Conservation (phyloP, 2,797 vertebrate genomes). For the Dipus sagitta region DNA sequence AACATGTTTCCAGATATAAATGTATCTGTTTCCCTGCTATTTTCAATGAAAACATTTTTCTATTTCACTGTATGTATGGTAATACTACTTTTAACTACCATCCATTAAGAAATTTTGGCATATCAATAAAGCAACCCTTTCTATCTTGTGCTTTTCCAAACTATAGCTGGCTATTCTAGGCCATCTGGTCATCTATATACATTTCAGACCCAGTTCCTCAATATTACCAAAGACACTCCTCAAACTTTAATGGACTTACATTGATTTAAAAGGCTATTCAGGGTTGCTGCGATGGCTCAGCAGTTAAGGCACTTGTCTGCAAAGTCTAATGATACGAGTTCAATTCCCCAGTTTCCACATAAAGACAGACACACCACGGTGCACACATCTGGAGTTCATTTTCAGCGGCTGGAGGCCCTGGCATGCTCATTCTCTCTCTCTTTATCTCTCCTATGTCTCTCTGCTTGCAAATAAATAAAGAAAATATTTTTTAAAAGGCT, state of each 20-base stretch:
- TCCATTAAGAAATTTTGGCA: neutral
- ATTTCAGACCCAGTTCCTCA: constrained; percentile 19
- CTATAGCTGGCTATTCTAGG: neutral
- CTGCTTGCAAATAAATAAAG: too few relatives aligned
- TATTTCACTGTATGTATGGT: neutral
- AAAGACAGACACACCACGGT: too few relatives aligned
- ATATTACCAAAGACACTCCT: neutral
- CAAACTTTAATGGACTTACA: constrained; percentile 55
- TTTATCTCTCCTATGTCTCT: too few relatives aligned
- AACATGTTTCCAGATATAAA: neutral
- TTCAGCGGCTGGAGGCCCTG: too few relatives aligned
- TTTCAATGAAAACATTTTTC: constrained; percentile 32
- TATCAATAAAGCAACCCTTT: neutral
- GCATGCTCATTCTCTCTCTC: too few relatives aligned
- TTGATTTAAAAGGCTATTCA: constrained; percentile 29
- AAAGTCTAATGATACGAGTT: too few relatives aligned
- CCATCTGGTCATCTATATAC: constrained; percentile 1
- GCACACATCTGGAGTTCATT: too few relatives aligned
- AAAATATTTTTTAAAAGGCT: neutral
- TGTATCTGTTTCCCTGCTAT: constrained; percentile 3
- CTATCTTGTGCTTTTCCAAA: constrained; percentile 21
- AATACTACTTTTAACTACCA: constrained; percentile 23
- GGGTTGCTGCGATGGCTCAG: neutral
- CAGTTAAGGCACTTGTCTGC: too few relatives aligned
- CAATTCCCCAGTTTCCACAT: too few relatives aligned